phyloP scores from a whole-genome alignment of 2,797 vertebrate genomes.

The Sphenodon punctatus region DNA sequence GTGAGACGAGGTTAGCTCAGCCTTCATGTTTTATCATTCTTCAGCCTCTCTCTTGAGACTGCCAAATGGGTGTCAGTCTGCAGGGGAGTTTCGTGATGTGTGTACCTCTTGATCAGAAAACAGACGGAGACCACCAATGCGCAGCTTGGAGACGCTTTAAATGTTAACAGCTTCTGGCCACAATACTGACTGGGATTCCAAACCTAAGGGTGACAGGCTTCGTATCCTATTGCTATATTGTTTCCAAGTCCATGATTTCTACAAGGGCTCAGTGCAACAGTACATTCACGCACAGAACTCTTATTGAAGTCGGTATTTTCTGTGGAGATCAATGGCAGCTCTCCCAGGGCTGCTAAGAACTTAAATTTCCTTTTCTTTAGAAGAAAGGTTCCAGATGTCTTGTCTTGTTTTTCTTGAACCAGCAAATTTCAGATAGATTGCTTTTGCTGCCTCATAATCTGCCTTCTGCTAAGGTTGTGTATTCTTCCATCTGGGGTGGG shows the following conservation, averaged over 20 bases:
- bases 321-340: neutral
- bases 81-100: constrained; percentile 18
- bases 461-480: neutral
- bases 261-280: constrained; percentile 1
- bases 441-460: neutral
- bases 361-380: constrained; percentile 8
- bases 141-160: neutral
- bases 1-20: neutral
- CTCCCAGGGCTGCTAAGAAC: constrained; percentile 32
- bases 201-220: constrained; percentile 54
- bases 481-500: neutral
- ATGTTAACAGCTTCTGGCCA: constrained; percentile 1
- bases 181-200: constrained; percentile 41
- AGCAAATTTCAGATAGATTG: neutral
- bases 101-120: constrained; percentile 31
- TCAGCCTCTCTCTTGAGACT: neutral
- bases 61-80: neutral
- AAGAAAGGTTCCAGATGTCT: constrained; percentile 35
- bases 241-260: constrained; percentile 56
- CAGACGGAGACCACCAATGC: neutral
- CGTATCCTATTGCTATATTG: constrained; percentile 30
- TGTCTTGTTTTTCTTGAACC: constrained; percentile 26
- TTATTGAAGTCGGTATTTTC: constrained; percentile 25
- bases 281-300: neutral
- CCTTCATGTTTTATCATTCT: no score